These are phyloP conservation scores for Eupeodes luniger DNA, from an alignment of 2,888 invertebrate genomes.

Conservation along the genomic window DNA sequence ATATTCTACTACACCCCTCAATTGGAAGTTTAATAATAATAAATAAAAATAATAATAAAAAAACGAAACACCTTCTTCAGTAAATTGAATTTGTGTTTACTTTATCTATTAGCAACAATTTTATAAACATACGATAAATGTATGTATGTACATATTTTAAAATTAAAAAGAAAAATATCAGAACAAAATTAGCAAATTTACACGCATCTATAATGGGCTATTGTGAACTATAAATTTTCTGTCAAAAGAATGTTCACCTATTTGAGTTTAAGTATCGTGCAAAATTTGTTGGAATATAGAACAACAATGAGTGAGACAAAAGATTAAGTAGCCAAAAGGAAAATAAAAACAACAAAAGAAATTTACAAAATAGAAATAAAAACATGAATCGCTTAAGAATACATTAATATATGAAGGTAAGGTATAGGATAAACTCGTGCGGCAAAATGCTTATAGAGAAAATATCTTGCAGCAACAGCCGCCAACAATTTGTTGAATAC, in stretches of 20 bases:
- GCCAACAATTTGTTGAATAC: conserved; percentile 76
- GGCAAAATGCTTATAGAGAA: conserved; percentile 28
- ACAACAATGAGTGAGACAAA: conserved; percentile 17
- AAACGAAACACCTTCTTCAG: conserved; percentile 5
- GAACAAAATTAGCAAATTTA: conserved; percentile 41
- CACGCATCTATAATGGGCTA: conserved; percentile 57
- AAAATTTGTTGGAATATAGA: conserved; percentile 15
- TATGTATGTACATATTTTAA: too few relatives aligned
- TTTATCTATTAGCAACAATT: conserved; percentile 23
- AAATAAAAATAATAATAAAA: background rate
- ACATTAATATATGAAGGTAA: conserved; percentile 50
- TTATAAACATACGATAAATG: background rate
- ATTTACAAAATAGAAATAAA: background rate
- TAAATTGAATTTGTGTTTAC: conserved; percentile 30
- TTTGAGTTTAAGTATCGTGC: conserved; percentile 9
- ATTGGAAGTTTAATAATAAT: background rate
- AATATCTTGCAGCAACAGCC: conserved; percentile 31
- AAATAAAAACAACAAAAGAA: conserved; percentile 12
- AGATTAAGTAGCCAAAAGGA: background rate
- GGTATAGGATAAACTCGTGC: conserved; percentile 15
- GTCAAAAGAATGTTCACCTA: conserved; percentile 42
- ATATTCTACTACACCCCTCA: background rate
- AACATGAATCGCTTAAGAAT: conserved; percentile 44
- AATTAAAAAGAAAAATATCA: conserved; percentile 17
- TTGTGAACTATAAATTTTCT: conserved; percentile 33